Evolutionary conservation across 2,888 invertebrate species (phyloP).

Genomic region (Chrysolina haemoptera): DNA sequence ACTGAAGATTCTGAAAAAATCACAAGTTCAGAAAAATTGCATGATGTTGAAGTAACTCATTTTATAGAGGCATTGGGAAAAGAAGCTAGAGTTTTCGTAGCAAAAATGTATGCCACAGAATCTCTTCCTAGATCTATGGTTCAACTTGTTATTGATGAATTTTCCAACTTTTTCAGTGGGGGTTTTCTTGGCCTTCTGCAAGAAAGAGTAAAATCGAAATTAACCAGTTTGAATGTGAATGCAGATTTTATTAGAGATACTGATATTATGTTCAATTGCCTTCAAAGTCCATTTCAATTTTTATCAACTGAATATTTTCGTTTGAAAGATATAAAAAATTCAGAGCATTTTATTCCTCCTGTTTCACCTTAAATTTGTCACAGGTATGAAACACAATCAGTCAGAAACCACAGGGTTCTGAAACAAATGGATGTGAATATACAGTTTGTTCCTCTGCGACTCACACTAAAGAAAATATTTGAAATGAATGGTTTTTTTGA

Average conservation of each 20-base stretch:
- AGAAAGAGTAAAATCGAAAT: conserved; percentile 5
- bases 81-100: conserved; percentile 1
- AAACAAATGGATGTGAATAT: conserved; percentile 3
- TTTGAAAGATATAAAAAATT: conserved; percentile 17
- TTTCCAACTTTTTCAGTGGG: not conserved
- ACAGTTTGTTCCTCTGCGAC: too few species aligned
- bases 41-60: conserved; percentile 5
- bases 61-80: not conserved
- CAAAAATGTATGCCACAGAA: conserved; percentile 6
- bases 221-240: conserved; percentile 1
- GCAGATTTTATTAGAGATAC: conserved; percentile 2
- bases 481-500: too few species aligned
- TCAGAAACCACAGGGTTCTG: not conserved
- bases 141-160: conserved; percentile 6
- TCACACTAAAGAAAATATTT: too few species aligned
- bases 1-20: too few species aligned
- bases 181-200: conserved; percentile 6
- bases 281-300: conserved; percentile 2
- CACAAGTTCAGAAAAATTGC: too few species aligned
- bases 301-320: conserved; percentile 19
- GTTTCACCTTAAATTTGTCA: not conserved
- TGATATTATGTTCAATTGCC: conserved; percentile 8
- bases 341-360: conserved; percentile 7
- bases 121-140: conserved; percentile 15
- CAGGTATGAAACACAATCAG: conserved; percentile 10